phyloP scores from a whole-genome alignment of 2,888 invertebrate genomes.

The Cosmia trapezina region DNA sequence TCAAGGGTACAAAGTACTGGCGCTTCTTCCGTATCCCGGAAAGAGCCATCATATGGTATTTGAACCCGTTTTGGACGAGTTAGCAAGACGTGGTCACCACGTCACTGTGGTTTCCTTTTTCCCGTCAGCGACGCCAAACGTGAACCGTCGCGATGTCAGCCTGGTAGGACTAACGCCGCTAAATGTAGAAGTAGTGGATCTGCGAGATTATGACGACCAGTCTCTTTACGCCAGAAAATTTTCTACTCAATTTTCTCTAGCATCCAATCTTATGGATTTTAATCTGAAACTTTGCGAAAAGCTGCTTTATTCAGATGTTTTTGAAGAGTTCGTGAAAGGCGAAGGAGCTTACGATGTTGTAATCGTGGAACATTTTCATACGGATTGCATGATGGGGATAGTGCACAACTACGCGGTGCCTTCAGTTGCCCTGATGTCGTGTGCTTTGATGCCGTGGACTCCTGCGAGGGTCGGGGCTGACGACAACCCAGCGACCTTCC shows the following conservation, averaged over 20 bases:
- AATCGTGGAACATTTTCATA: constrained; percentile 86
- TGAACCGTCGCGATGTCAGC: constrained; percentile 75
- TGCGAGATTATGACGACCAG: constrained; percentile 66
- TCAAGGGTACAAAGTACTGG: constrained; percentile 77
- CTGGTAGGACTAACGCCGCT: constrained; percentile 67
- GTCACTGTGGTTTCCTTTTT: constrained; percentile 87
- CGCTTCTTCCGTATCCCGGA: constrained; percentile 83
- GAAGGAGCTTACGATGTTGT: constrained; percentile 84
- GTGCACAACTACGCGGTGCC: constrained; percentile 82
- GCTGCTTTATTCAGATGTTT: constrained; percentile 70
- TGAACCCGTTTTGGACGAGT: constrained; percentile 81
- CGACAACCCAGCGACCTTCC: constrained; percentile 83
- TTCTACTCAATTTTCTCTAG: constrained; percentile 61
- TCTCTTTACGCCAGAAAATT: constrained; percentile 54
- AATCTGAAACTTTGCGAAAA: constrained; percentile 73
- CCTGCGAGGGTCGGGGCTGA: constrained; percentile 78
- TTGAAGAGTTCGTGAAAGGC: constrained; percentile 74
- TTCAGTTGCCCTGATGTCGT: constrained; percentile 81
- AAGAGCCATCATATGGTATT: constrained; percentile 89
- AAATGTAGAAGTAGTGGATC: constrained; percentile 72
- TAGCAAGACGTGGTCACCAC: constrained; percentile 83
- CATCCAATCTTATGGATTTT: constrained; percentile 63
- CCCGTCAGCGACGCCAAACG: constrained; percentile 68
- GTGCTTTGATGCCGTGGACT: constrained; percentile 81
- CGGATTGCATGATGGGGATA: constrained; percentile 86